These are phyloP conservation scores for Poicephalus gulielmi DNA, from an alignment of 2,113 vertebrate species.

Conservation along the genomic window DNA sequence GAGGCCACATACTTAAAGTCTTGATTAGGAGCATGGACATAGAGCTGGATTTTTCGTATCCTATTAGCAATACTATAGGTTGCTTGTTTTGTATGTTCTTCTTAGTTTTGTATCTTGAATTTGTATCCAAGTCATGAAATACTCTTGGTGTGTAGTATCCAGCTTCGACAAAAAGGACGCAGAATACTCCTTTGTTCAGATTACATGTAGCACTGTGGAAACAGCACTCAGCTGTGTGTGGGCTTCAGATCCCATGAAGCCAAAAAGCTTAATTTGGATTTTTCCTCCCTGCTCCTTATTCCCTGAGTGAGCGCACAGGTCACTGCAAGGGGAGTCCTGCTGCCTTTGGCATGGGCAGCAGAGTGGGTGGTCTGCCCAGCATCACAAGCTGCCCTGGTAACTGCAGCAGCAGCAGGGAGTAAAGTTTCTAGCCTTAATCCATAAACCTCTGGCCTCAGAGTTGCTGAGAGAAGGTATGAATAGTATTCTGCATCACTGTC, in stretches of 20 bases:
- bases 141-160: background rate
- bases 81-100: background rate
- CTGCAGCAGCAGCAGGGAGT: background rate
- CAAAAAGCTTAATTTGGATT: background rate
- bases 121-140: background rate
- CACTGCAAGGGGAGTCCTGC: background rate
- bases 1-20: background rate
- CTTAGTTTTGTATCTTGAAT: background rate
- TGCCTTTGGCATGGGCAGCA: rapidly evolving
- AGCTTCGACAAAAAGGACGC: background rate
- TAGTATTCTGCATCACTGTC: background rate
- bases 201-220: background rate
- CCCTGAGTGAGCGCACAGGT: background rate
- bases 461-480: background rate
- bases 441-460: background rate
- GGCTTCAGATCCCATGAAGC: background rate
- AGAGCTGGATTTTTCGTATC: background rate
- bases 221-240: background rate
- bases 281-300: rapidly evolving
- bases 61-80: background rate
- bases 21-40: background rate
- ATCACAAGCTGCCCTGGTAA: rapidly evolving
- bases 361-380: background rate
- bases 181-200: background rate
- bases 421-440: background rate